Evolutionary conservation across 2,797 vertebrate genomes (phyloP).

Genomic region (Channallabes apus): DNA sequence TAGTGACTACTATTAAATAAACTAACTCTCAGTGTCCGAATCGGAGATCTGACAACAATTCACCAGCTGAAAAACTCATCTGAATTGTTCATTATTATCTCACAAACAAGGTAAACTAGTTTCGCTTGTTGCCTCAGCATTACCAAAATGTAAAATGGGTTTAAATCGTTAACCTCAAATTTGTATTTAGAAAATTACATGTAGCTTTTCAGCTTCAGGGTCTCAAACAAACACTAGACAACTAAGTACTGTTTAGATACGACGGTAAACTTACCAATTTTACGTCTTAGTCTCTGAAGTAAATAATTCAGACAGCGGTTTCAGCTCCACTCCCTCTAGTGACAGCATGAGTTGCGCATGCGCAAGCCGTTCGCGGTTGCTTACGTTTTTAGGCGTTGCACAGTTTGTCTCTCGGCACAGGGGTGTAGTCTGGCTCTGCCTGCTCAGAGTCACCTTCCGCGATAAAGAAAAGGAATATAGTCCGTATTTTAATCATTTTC

Average conservation of each 20-base stretch:
- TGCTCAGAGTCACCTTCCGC: neutral
- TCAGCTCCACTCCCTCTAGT: neutral
- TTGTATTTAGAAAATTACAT: neutral
- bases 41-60: neutral
- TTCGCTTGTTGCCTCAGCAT: neutral
- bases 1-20: neutral
- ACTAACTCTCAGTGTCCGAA: neutral
- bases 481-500: neutral
- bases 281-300: too few relatives aligned
- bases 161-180: neutral
- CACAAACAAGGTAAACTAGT: neutral
- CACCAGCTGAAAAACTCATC: neutral
- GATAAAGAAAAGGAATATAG: neutral
- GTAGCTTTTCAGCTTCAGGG: neutral
- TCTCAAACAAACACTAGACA: neutral
- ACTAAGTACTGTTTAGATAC: too few relatives aligned
- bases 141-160: neutral
- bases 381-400: neutral
- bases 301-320: neutral
- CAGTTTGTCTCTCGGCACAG: neutral
- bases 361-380: neutral
- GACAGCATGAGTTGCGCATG: neutral
- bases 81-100: neutral
- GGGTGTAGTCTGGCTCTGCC: too few relatives aligned
- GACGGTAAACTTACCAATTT: neutral